Percentiles rank a stretch among this genome's conserved stretches.
Evolutionary conservation across 2,797 vertebrate species (phyloP).

Genomic region (Anomalospiza imberbis): DNA sequence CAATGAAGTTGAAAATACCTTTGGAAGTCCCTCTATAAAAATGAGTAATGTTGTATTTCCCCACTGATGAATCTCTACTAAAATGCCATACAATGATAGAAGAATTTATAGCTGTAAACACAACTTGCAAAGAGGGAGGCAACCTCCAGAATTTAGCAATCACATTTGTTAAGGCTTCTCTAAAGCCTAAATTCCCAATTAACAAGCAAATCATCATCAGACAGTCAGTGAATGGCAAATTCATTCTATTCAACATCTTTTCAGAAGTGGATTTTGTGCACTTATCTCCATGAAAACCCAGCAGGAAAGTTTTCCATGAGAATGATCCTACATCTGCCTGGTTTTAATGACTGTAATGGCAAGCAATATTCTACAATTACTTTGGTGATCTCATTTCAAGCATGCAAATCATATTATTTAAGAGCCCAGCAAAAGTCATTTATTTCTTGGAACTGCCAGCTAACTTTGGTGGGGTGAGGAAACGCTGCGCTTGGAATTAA

Average conservation of each 20-base stretch:
- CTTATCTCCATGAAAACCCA: slow-evolving; percentile 81
- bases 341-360: slow-evolving; percentile 76
- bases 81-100: slow-evolving; percentile 49
- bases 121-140: slow-evolving; percentile 56
- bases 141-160: slow-evolving; percentile 76
- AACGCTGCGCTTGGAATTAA: neutral
- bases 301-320: slow-evolving; percentile 79
- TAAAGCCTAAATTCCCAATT: slow-evolving; percentile 79
- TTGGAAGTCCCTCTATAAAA: slow-evolving; percentile 38
- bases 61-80: neutral
- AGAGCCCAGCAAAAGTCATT: slow-evolving; percentile 72
- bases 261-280: slow-evolving; percentile 78
- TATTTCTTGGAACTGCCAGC: slow-evolving; percentile 69
- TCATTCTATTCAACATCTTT: slow-evolving; percentile 79
- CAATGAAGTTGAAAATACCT: slow-evolving; percentile 32
- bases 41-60: slow-evolving; percentile 7
- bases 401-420: slow-evolving; percentile 80
- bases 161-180: slow-evolving; percentile 78
- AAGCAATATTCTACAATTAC: slow-evolving; percentile 77
- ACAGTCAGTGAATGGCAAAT: slow-evolving; percentile 78
- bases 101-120: slow-evolving; percentile 72
- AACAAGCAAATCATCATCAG: slow-evolving; percentile 81
- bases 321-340: slow-evolving; percentile 77
- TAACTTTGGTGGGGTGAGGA: slow-evolving; percentile 54
- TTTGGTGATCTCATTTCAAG: slow-evolving; percentile 75